These are phyloP conservation scores for Drosophila prolongata DNA, from an alignment of 2,888 invertebrate genomes.

Conservation along the genomic window DNA sequence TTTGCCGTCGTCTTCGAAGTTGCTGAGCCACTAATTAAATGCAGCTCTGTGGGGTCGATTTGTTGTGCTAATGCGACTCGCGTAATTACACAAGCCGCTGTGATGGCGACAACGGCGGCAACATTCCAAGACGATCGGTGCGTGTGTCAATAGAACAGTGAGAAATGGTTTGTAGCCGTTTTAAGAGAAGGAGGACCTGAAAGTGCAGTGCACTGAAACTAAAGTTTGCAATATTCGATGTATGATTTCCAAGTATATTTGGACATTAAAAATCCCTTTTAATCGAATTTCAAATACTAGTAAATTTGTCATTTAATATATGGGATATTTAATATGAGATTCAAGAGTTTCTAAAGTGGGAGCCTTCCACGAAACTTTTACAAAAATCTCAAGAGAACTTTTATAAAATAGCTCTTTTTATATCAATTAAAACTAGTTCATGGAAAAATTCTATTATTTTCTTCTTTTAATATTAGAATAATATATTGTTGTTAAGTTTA, in stretches of 20 bases:
- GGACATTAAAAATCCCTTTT: background rate
- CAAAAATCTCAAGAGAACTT: too few species aligned
- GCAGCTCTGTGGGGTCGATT: conserved; percentile 71
- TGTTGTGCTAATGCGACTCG: conserved; percentile 73
- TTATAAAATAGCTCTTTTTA: too few species aligned
- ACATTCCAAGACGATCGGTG: conserved; percentile 72
- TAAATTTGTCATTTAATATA: too few species aligned
- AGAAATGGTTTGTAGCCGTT: conserved; percentile 57
- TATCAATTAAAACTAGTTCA: too few species aligned
- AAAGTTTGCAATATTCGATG: background rate
- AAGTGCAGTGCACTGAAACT: conserved; percentile 6
- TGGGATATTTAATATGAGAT: too few species aligned
- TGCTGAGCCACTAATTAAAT: conserved; percentile 67
- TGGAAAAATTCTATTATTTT: too few species aligned
- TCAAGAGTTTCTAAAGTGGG: too few species aligned
- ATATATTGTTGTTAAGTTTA: background rate
- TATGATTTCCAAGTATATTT: too few species aligned
- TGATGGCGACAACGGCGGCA: conserved; percentile 56
- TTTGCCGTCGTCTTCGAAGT: conserved; percentile 19
- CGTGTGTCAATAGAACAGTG: conserved; percentile 73
- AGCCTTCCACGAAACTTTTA: too few species aligned
- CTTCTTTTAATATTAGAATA: too few species aligned
- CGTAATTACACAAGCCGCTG: conserved; percentile 62
- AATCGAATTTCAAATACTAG: background rate
- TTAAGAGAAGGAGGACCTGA: conserved; percentile 7